Conservation (phyloP, 1,140 invertebrate genomes). For the Lasioglossum albipes region DNA sequence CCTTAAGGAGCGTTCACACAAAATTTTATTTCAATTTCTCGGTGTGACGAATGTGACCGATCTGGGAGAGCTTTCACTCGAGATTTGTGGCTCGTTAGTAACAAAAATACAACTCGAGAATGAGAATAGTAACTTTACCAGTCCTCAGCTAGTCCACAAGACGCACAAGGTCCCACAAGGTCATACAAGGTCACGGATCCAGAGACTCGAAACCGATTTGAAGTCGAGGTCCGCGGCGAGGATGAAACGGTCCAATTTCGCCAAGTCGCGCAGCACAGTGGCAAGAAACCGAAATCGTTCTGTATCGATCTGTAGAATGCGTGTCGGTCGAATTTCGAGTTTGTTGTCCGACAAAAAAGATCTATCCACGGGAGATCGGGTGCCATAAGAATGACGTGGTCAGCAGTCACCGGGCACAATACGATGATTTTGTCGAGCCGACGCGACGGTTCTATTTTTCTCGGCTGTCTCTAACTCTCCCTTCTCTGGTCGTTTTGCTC, state of each 20-base stretch:
- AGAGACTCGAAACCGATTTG: too few relatives aligned
- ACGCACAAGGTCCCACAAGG: too few relatives aligned
- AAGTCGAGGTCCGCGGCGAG: not conserved
- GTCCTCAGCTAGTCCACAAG: too few relatives aligned
- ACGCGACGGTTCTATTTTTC: not conserved
- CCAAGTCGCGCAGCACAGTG: not conserved
- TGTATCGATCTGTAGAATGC: not conserved
- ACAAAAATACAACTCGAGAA: too few relatives aligned
- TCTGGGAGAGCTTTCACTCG: too few relatives aligned
- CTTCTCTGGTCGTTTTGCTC: slow-evolving; percentile 42
- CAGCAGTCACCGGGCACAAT: slow-evolving; percentile 33
- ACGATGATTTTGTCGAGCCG: slow-evolving; percentile 46
- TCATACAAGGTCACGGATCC: too few relatives aligned
- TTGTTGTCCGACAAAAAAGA: slow-evolving; percentile 14
- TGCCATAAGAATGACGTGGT: slow-evolving; percentile 21
- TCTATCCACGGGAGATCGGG: not conserved
- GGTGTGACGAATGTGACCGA: too few relatives aligned
- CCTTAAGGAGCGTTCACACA: too few relatives aligned
- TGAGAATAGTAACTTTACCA: too few relatives aligned
- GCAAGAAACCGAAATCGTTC: not conserved
- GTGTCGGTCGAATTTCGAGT: slow-evolving; percentile 3
- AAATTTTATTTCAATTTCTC: too few relatives aligned
- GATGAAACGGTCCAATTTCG: not conserved
- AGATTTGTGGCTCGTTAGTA: too few relatives aligned
- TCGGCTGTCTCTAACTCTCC: not conserved